A percentile compares a stretch with the other conserved stretches of the same genome.
phyloP scores from a whole-genome alignment of 2,888 invertebrate genomes.

The Argynnis bischoffii region DNA sequence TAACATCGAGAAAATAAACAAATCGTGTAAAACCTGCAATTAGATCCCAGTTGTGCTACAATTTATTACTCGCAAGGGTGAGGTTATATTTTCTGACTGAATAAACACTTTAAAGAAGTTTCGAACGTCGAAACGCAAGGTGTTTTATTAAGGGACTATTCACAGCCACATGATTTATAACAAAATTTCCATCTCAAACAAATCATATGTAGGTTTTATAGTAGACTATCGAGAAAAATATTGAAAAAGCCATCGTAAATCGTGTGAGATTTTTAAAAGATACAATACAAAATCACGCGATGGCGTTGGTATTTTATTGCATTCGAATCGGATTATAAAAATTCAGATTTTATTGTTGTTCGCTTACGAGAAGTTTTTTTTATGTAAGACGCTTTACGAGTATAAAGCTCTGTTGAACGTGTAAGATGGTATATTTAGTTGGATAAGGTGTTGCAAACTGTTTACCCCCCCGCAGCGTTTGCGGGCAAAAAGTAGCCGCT shows the following conservation, averaged over 20 bases:
- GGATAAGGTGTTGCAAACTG: constrained; percentile 21
- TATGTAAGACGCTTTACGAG: neutral
- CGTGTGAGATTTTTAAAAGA: constrained; percentile 33
- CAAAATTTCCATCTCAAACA: constrained; percentile 55
- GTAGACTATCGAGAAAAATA: constrained; percentile 64
- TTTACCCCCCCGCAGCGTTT: constrained; percentile 38
- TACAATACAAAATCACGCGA: constrained; percentile 44
- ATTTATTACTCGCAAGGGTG: neutral
- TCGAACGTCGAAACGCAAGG: constrained; percentile 42
- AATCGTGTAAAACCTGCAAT: neutral
- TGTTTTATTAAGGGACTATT: constrained; percentile 61
- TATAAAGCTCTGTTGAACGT: constrained; percentile 7
- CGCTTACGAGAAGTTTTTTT: constrained; percentile 13
- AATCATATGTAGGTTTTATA: constrained; percentile 64
- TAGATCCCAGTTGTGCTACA: neutral
- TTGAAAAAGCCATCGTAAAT: constrained; percentile 61
- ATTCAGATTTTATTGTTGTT: constrained; percentile 50
- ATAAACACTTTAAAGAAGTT: constrained; percentile 43
- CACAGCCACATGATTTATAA: constrained; percentile 62
- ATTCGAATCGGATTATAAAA: constrained; percentile 61
- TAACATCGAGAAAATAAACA: neutral
- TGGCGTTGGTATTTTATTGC: constrained; percentile 58
- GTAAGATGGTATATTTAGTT: constrained; percentile 14
- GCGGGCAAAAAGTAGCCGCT: constrained; percentile 53
- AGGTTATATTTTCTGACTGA: constrained; percentile 6